Conservation (phyloP, 2,113 vertebrate genomes). For the Alligator sinensis region DNA sequence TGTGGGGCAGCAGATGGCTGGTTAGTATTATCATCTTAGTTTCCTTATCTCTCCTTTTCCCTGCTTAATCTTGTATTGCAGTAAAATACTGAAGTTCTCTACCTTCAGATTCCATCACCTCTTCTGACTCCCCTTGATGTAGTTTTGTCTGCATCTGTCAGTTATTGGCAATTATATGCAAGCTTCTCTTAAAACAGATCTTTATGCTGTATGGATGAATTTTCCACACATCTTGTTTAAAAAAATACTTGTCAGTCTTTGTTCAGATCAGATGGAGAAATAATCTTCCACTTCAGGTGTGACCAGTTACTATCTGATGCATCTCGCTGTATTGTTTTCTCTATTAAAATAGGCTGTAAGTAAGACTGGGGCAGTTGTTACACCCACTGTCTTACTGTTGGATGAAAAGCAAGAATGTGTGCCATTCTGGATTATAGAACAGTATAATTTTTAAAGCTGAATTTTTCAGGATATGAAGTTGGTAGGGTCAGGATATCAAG, state of each 20-base stretch:
- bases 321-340: not conserved
- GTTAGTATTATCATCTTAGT: not conserved
- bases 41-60: not conserved
- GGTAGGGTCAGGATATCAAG: not conserved
- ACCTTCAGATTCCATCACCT: not conserved
- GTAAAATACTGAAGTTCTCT: not conserved
- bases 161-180: not conserved
- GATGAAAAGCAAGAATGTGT: not conserved
- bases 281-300: not conserved
- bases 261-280: slow-evolving; percentile 14
- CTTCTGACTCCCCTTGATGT: slow-evolving; percentile 8
- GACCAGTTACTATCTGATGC: not conserved
- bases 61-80: not conserved
- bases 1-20: not conserved
- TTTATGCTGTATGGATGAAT: slow-evolving; percentile 7
- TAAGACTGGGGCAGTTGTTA: not conserved
- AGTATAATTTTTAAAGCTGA: not conserved
- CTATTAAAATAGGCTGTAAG: not conserved
- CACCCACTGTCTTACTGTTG: not conserved
- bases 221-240: slow-evolving; percentile 61
- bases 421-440: not conserved
- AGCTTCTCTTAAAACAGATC: slow-evolving; percentile 8
- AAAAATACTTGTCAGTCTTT: slow-evolving; percentile 12
- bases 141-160: slow-evolving; percentile 21
- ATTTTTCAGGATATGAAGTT: too few relatives aligned